These are phyloP conservation scores for Hippolais icterina DNA, from an alignment of 2,113 vertebrate genomes.

Conservation along the genomic window DNA sequence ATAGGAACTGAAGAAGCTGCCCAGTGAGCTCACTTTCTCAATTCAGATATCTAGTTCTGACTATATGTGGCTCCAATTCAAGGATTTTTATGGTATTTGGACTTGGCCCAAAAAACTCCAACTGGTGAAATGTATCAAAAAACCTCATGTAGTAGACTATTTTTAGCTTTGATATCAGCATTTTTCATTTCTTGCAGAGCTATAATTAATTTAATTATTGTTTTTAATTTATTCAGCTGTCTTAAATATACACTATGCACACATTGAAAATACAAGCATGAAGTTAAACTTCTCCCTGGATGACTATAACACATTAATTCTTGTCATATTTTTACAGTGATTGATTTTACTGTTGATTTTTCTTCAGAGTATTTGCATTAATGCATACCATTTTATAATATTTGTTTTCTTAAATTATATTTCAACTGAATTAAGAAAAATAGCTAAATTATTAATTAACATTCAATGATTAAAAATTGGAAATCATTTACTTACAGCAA, in stretches of 20 bases:
- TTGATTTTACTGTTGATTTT: slow-evolving; percentile 7
- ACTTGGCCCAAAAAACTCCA: not conserved
- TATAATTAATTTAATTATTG: not conserved
- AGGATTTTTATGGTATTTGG: not conserved
- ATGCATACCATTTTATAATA: not conserved
- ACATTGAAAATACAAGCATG: not conserved
- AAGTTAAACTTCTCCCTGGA: not conserved
- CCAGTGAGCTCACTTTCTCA: not conserved
- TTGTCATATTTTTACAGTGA: not conserved
- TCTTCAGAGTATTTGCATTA: not conserved
- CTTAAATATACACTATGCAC: not conserved
- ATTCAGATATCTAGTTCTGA: not conserved
- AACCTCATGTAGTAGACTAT: not conserved
- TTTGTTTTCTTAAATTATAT: not conserved
- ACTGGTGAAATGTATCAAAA: not conserved
- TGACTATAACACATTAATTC: not conserved
- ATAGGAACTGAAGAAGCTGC: not conserved
- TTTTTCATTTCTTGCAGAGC: not conserved
- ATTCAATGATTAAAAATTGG: not conserved
- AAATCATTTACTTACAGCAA: not conserved
- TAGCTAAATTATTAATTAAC: not conserved
- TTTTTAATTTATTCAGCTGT: not conserved
- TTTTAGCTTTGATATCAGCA: not conserved
- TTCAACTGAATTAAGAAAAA: slow-evolving; percentile 23
- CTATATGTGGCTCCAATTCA: not conserved